A percentile compares a stretch with the other conserved stretches of the same genome.
Evolutionary conservation across 2,888 invertebrate genomes (phyloP).

Genomic region (Athrips mouffetella): DNA sequence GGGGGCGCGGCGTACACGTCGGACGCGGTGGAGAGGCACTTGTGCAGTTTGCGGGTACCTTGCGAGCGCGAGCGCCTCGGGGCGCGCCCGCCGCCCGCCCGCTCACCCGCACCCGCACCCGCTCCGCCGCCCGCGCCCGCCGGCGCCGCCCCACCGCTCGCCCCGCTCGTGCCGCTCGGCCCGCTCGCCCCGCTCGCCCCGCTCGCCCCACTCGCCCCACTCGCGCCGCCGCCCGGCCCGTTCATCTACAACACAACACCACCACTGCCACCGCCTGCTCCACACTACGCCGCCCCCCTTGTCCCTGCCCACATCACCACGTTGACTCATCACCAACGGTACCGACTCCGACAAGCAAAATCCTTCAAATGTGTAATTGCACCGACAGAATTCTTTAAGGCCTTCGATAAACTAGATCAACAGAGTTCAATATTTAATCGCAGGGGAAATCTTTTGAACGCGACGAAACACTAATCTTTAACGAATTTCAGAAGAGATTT

Average conservation of each 20-base stretch:
- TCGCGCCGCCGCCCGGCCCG: constrained; percentile 42
- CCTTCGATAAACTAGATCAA: too few species aligned
- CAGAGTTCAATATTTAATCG: too few species aligned
- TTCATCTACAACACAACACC: constrained; percentile 50
- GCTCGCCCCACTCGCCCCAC: constrained; percentile 60
- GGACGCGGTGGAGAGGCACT: constrained; percentile 93
- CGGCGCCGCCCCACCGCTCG: constrained; percentile 39
- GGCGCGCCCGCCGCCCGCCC: constrained; percentile 36
- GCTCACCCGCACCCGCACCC: constrained; percentile 24
- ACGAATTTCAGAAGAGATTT: too few species aligned
- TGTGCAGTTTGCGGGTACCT: constrained; percentile 96
- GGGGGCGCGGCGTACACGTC: constrained; percentile 84
- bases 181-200: constrained; percentile 62
- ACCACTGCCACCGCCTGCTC: constrained; percentile 19
- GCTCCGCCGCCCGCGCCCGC: constrained; percentile 43
- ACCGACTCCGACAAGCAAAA: constrained; percentile 11
- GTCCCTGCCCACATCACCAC: constrained; percentile 20
- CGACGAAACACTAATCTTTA: too few species aligned
- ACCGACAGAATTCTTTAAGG: too few species aligned
- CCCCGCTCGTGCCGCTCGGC: constrained; percentile 75
- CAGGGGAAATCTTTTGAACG: too few species aligned
- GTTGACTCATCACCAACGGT: constrained; percentile 21
- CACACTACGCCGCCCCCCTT: constrained; percentile 14
- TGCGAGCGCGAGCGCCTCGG: constrained; percentile 94
- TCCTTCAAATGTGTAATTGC: too few species aligned